phyloP scores from a whole-genome alignment of 2,888 invertebrate species.

The Caenorhabditis sulstoni region DNA sequence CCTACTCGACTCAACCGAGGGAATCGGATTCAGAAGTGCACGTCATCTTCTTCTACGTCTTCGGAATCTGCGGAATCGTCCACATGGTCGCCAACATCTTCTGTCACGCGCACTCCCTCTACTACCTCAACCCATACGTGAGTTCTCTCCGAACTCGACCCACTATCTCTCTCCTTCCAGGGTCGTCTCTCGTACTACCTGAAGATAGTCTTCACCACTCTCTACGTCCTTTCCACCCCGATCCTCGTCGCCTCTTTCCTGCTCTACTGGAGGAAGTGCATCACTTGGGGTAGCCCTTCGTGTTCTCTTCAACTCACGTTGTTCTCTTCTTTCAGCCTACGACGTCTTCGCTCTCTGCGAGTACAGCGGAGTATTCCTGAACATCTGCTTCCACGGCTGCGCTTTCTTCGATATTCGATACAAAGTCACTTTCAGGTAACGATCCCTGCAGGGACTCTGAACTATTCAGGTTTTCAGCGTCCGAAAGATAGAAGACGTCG shows the following conservation, averaged over 20 bases:
- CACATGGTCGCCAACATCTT: constrained; percentile 79
- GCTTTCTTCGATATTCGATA: constrained; percentile 80
- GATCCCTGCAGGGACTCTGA: too few species aligned
- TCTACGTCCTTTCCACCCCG: constrained; percentile 79
- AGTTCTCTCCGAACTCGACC: constrained; percentile 24
- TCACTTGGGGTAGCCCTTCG: constrained; percentile 74
- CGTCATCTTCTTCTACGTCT: constrained; percentile 80
- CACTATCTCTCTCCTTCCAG: constrained; percentile 61
- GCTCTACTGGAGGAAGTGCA: constrained; percentile 79
- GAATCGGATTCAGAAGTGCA: constrained; percentile 71
- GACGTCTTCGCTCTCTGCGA: constrained; percentile 79
- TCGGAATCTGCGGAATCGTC: constrained; percentile 78
- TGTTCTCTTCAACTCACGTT: neutral
- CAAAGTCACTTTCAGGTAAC: constrained; percentile 73
- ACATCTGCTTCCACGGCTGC: constrained; percentile 79
- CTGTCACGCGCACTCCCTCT: constrained; percentile 79
- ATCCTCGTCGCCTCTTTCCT: constrained; percentile 77
- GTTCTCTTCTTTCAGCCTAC: constrained; percentile 73
- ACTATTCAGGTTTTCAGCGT: constrained; percentile 51
- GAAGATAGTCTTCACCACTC: constrained; percentile 73
- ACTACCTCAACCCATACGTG: constrained; percentile 79
- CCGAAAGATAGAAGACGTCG: constrained; percentile 49
- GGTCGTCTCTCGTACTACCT: constrained; percentile 77
- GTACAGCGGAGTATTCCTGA: constrained; percentile 78
- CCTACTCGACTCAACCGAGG: neutral